Evolutionary conservation across 2,797 vertebrate genomes (phyloP), one percentile per base, ranked within the genome.

Genomic region (Darevskia mixta): DNA sequence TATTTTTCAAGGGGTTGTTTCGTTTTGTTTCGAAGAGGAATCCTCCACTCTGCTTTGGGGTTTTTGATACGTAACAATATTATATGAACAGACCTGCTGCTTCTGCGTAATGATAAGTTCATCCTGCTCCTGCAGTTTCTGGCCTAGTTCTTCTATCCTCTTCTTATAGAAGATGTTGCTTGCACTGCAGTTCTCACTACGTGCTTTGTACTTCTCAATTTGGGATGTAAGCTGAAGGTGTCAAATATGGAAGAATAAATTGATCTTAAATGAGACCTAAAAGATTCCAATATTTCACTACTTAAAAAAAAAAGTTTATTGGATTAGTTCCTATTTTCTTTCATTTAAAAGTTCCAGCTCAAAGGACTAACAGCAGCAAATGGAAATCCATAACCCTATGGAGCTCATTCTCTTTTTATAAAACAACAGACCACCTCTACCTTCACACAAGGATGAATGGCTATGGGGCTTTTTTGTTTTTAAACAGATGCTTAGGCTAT

Each of bases 101-200:
- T 94, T 97, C 95, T 98, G 98, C 35, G 88, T 94, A 89, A 88
- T 87, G 92, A 98, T 97, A 83, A 97, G 95, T 41, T 98, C 97
- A 23, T 97, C 98, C 95, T 98, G 98, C 89, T 98, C 97, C 95
- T 98, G 97, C 88, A 98, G 95, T 79, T 91, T 97, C 93, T 96
- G 96, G 17, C 91, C 94, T 92, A 98, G 83, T 90, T 98, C 98
- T 93, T 98, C 97, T 91, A 97, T 96, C 75, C 93, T 97, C 88
- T 94, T 96, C 92, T 97, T 97, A 91, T 97, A 96, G 90, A 97
- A 97, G 32, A 79, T 88, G 49, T 95, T 96, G 38, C 94, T 96
- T 85, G 91, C 92, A 79, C 97, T 97, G 90, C 97, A 93, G 9
- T 97, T 96, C 77, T 98, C 96, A n/a, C 93, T 96, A 0, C 95